Evolutionary conservation across 2,113 vertebrate genomes (phyloP), one percentile per base, ranked within the genome.

Genomic region (Athene noctua): DNA sequence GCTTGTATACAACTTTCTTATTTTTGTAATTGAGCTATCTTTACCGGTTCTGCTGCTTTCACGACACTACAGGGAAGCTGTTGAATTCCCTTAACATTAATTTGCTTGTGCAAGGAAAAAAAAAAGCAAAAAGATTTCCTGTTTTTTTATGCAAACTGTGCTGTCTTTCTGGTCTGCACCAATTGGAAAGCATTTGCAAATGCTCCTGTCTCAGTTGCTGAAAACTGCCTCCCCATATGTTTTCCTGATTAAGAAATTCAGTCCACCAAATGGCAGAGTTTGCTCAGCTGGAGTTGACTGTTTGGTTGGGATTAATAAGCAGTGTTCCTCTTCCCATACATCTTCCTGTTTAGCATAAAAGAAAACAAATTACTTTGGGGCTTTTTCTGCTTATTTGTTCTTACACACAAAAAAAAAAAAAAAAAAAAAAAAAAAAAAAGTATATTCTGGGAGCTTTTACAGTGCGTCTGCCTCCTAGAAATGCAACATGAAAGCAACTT

Each of bases 221-320:
- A 90, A 88, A 96, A 95, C 78, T 95, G 83, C 81, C 51, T 95
- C 36, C 89, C 95, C 95, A 95, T 97, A 96, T 97, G 95, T 96
- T 97, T 97, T 94, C 91, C 88, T 95, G 92, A 95, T 96, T 96
- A 96, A 94, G 95, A 92, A 96, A 96, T 96, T 88, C 88, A 90
- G 86, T 86, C 82, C 83, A 94, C 92, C 94, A 94, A 95, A 97
- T 96, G 96, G 96, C 84, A 96, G 90, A 96, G 94, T 96, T 97
- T 97, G 91, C 84, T 97, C 95, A 97, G 96, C 97, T 97, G 96
- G 93, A 93, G 77, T 42, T 80, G 89, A 78, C 82, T 96, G 92
- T 95, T 96, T 96, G 90, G 94, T 94, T 93, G 93, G 92, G 91
- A 97, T 97, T 96, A 96, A 95, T 90, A 95, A 94, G 65, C 95